These are phyloP conservation scores for Podarcis muralis DNA, from an alignment of 2,113 vertebrate genomes.

Conservation along the genomic window DNA sequence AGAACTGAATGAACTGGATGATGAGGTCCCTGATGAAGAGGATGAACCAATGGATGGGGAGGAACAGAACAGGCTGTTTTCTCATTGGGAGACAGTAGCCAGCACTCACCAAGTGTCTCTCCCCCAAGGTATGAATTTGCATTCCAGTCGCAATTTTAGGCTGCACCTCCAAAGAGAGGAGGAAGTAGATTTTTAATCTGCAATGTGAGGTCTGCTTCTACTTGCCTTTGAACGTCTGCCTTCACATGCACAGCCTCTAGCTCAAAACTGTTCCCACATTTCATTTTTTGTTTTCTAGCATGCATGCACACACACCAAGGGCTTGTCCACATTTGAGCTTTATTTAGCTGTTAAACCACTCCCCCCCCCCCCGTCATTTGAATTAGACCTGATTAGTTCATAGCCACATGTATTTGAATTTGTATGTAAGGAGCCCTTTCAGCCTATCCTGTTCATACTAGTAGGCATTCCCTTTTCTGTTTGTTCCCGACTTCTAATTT, in stretches of 20 bases:
- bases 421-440: too few species aligned
- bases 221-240: neutral
- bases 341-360: too few species aligned
- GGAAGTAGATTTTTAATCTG: neutral
- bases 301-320: too few species aligned
- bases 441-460: too few species aligned
- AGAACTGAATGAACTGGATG: slow-evolving; percentile 79
- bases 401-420: too few species aligned
- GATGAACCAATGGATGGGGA: slow-evolving; percentile 68
- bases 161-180: neutral
- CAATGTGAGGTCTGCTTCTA: neutral
- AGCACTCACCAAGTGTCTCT: slow-evolving; percentile 83
- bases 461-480: too few species aligned
- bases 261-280: neutral
- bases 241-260: neutral
- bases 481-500: too few species aligned
- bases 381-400: too few species aligned
- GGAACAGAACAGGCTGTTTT: slow-evolving; percentile 68
- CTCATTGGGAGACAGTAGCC: slow-evolving; percentile 82
- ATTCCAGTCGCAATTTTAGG: neutral
- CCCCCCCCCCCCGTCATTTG: too few species aligned
- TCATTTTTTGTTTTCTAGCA: neutral
- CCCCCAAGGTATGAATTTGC: slow-evolving; percentile 75
- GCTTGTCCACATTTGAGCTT: too few species aligned
- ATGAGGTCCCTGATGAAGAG: slow-evolving; percentile 71